These are phyloP conservation scores for Pseudomugil tenellus DNA, from an alignment of 2,797 vertebrate species.

Conservation along the genomic window DNA sequence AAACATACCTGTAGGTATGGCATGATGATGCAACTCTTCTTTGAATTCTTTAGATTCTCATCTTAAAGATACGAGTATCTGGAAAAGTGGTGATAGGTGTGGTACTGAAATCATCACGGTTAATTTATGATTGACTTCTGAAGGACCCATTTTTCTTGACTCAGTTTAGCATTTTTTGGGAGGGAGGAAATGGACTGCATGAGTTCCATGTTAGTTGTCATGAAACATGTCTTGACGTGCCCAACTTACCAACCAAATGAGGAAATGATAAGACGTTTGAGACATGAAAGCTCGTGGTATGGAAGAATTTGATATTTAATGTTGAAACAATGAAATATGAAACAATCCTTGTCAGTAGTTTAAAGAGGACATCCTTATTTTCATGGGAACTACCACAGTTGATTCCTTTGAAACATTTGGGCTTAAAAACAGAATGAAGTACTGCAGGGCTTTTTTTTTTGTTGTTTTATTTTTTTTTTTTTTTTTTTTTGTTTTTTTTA, in stretches of 20 bases:
- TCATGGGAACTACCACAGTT: neutral
- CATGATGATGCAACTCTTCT: neutral
- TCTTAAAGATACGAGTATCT: neutral
- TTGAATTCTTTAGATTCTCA: neutral
- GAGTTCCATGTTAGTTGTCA: conserved; percentile 14
- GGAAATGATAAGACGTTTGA: conserved; percentile 3
- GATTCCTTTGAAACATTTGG: neutral
- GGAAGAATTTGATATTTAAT: neutral
- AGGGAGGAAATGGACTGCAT: neutral
- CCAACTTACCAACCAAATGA: conserved; percentile 11
- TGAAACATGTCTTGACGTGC: conserved; percentile 54
- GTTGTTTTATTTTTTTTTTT: neutral
- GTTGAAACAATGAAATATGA: neutral
- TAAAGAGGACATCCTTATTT: neutral
- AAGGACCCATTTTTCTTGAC: neutral
- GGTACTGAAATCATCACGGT: neutral
- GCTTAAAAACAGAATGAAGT: conserved; percentile 34
- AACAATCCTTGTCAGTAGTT: neutral
- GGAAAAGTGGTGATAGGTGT: neutral
- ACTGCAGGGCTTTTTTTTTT: neutral
- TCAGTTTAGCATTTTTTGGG: conserved; percentile 12
- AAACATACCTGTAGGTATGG: neutral
- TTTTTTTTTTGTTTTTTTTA: neutral
- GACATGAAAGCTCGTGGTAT: conserved; percentile 10
- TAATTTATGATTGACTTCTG: neutral